A percentile compares a stretch with the other conserved stretches of the same genome.
Conservation (phyloP, 2,888 invertebrate species). For the Aphidoletes aphidimyza region DNA sequence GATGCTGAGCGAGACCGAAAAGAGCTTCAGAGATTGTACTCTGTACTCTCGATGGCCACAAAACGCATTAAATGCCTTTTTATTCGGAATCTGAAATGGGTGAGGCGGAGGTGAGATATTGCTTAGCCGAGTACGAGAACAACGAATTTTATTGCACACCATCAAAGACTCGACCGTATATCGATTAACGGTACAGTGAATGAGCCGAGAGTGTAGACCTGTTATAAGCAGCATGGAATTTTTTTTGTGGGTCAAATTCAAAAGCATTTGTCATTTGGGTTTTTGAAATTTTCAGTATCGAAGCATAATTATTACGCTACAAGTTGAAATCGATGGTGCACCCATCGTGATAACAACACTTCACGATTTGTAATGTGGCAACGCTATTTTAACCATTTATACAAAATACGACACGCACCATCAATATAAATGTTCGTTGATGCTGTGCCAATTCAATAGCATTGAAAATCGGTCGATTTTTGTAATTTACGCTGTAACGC, state of each 20-base stretch:
- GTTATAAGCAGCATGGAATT: background rate
- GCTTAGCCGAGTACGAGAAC: background rate
- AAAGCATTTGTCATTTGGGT: conserved; percentile 8
- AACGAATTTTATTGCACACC: background rate
- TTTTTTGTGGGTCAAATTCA: conserved; percentile 16
- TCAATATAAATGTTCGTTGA: conserved; percentile 18
- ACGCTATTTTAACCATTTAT: background rate
- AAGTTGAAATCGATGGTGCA: background rate
- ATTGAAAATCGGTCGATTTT: conserved; percentile 15
- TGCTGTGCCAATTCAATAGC: background rate
- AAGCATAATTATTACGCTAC: background rate
- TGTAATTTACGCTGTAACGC: background rate
- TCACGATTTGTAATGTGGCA: background rate
- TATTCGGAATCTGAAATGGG: background rate
- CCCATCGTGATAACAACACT: background rate
- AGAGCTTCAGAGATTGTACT: too few species aligned
- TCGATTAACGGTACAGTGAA: background rate
- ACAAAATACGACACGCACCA: background rate
- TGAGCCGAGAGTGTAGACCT: background rate
- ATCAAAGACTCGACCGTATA: background rate
- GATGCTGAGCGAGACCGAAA: background rate
- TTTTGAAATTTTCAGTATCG: background rate
- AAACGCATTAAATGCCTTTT: conserved; percentile 37
- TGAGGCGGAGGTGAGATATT: conserved; percentile 20
- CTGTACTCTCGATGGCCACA: background rate